A percentile compares a stretch with the other conserved stretches of the same genome.
phyloP scores from a whole-genome alignment of 2,113 vertebrate species.

The Nothocercus julius region DNA sequence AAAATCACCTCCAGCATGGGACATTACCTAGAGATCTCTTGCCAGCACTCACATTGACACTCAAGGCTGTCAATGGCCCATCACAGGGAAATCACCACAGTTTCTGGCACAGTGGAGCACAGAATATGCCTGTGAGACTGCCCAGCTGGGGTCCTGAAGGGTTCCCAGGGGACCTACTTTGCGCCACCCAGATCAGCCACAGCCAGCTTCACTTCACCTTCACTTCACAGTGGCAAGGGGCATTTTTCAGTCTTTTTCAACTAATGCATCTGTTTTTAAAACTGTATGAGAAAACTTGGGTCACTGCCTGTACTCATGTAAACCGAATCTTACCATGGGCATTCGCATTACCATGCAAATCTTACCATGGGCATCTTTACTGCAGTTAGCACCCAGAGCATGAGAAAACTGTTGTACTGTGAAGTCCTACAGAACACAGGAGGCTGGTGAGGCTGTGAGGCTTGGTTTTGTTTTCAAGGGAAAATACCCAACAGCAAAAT shows the following conservation, averaged over 20 bases:
- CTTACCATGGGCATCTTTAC: not conserved
- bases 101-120: not conserved
- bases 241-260: not conserved
- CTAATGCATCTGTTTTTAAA: not conserved
- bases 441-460: not conserved
- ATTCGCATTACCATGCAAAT: not conserved
- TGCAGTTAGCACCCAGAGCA: not conserved
- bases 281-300: not conserved
- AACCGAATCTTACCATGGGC: not conserved
- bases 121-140: rapidly evolving
- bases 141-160: not conserved
- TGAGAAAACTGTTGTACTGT: not conserved
- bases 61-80: not conserved
- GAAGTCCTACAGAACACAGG: not conserved
- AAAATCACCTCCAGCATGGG: not conserved
- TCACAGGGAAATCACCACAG: not conserved
- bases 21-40: not conserved
- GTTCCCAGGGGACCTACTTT: not conserved
- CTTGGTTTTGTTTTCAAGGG: not conserved
- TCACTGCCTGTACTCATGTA: not conserved
- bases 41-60: not conserved
- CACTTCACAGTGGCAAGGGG: not conserved
- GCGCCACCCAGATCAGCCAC: not conserved
- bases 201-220: not conserved
- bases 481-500: not conserved